Percentiles rank a stretch among this genome's conserved stretches.
These are phyloP conservation scores for Halcyon chelicuti DNA, from an alignment of 2,797 vertebrate species.

Conservation along the genomic window DNA sequence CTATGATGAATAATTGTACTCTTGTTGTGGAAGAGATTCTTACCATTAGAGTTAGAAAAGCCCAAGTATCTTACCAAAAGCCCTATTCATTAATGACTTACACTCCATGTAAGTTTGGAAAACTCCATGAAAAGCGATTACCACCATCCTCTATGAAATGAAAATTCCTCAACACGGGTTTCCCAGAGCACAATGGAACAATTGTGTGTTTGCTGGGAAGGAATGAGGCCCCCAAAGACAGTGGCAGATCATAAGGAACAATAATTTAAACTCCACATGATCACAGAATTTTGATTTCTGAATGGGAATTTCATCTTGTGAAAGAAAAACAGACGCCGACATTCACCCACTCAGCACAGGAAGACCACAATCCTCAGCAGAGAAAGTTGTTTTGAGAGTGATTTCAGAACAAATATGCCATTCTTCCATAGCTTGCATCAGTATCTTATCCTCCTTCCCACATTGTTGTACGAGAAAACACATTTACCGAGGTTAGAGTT, in stretches of 20 bases:
- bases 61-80: neutral
- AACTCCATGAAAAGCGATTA: neutral
- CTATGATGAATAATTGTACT: neutral
- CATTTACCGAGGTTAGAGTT: neutral
- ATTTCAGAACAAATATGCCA: neutral
- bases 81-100: neutral
- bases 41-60: neutral
- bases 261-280: neutral
- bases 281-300: neutral
- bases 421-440: slow-evolving; percentile 19
- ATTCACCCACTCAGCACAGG: neutral
- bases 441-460: neutral
- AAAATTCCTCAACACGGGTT: neutral
- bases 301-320: neutral
- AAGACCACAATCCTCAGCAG: neutral
- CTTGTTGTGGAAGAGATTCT: neutral
- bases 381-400: neutral
- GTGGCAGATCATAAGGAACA: neutral
- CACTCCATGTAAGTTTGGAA: neutral
- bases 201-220: neutral
- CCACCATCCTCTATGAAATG: neutral
- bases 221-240: neutral
- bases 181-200: neutral
- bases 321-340: neutral
- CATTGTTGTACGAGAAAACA: slow-evolving; percentile 19